These are phyloP conservation scores for Lanius ludovicianus DNA, from an alignment of 2,113 vertebrate genomes.

Conservation along the genomic window DNA sequence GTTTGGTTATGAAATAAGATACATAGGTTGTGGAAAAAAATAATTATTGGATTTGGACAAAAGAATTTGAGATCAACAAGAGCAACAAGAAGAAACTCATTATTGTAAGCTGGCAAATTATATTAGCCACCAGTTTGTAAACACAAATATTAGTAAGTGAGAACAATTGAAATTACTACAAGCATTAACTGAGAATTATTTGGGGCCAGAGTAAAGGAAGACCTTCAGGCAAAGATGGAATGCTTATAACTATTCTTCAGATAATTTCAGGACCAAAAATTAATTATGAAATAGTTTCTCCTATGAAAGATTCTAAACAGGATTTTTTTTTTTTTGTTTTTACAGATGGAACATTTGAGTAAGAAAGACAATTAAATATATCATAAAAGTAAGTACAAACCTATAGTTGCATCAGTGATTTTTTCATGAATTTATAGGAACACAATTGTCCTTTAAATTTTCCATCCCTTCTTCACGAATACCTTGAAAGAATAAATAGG, in stretches of 20 bases:
- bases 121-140: neutral
- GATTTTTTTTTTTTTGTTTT: neutral
- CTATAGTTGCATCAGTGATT: neutral
- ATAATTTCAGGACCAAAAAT: neutral
- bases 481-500: neutral
- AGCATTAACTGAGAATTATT: neutral
- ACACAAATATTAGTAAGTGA: neutral
- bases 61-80: neutral
- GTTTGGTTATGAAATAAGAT: neutral
- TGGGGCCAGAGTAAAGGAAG: neutral
- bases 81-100: neutral
- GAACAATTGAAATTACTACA: neutral
- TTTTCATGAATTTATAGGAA: neutral
- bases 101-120: neutral
- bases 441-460: neutral
- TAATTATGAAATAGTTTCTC: neutral
- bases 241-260: neutral
- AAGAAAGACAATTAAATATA: neutral
- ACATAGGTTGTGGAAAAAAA: neutral
- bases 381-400: neutral
- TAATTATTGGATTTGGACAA: neutral
- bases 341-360: neutral
- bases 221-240: neutral
- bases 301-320: neutral
- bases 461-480: neutral